Conservation (phyloP, 2,888 invertebrate species). For the Amitus sp. region DNA sequence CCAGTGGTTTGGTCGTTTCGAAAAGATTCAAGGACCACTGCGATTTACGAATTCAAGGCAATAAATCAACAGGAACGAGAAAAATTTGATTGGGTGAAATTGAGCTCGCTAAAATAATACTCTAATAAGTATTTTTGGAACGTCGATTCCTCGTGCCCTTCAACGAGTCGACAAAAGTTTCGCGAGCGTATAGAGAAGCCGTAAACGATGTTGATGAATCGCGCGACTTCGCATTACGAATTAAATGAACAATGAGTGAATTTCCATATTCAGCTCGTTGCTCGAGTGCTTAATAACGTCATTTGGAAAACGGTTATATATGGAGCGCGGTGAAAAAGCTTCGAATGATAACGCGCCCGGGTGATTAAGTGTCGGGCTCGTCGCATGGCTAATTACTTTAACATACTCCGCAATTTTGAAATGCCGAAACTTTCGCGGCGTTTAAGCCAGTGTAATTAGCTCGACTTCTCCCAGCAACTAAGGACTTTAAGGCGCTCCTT, state of each 20-base stretch:
- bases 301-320: conserved; percentile 16
- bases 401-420: conserved; percentile 37
- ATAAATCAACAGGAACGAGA: no score
- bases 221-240: not conserved
- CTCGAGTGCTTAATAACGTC: conserved; percentile 16
- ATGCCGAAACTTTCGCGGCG: conserved; percentile 45
- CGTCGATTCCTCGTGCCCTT: no score
- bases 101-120: no score
- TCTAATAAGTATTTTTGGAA: no score
- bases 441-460: conserved; percentile 51
- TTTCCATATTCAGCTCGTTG: not conserved
- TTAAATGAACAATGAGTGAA: conserved; percentile 2
- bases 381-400: conserved; percentile 38
- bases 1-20: no score
- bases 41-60: no score
- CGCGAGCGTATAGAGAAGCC: not conserved
- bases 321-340: conserved; percentile 22
- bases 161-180: no score
- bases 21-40: no score
- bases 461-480: conserved; percentile 48
- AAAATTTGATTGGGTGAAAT: no score
- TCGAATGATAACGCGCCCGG: conserved; percentile 29
- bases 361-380: conserved; percentile 31
- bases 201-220: not conserved
- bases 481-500: conserved; percentile 43